Evolutionary conservation across 92 coral and sea anemone genomes (phyloP).

Genomic region (Epizoanthus illoricatus): DNA sequence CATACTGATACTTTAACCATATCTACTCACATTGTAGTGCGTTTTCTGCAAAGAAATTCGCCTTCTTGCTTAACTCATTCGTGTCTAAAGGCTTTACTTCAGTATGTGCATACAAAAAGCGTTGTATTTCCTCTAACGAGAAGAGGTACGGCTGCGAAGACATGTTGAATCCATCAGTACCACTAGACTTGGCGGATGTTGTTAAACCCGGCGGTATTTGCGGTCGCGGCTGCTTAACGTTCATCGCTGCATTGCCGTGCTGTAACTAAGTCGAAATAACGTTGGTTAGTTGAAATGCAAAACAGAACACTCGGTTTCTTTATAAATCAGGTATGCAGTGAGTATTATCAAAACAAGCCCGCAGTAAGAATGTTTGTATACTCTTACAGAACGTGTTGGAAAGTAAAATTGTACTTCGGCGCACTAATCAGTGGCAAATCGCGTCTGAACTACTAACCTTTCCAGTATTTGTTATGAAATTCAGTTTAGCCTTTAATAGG

Average conservation of each 20-base stretch:
- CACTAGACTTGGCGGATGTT: neutral
- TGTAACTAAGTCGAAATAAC: constrained; percentile 10
- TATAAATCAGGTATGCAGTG: neutral
- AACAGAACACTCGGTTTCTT: neutral
- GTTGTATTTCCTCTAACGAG: constrained; percentile 17
- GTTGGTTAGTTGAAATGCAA: neutral
- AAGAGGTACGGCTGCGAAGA: constrained; percentile 2
- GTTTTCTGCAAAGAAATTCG: neutral
- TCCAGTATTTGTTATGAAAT: neutral
- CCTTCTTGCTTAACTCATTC: neutral
- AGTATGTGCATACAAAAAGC: constrained; percentile 2
- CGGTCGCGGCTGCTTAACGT: constrained; percentile 11
- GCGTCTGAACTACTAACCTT: too few relatives aligned
- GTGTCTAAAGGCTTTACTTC: constrained; percentile 10
- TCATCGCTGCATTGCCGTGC: constrained; percentile 23
- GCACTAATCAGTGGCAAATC: too few relatives aligned
- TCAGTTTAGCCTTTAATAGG: neutral
- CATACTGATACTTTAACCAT: too few relatives aligned
- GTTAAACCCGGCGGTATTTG: neutral
- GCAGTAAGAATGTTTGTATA: too few relatives aligned
- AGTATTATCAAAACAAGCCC: too few relatives aligned
- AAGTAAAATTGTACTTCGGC: too few relatives aligned
- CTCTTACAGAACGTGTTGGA: too few relatives aligned
- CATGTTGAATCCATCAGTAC: neutral
- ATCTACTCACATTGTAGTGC: constrained; percentile 24